Conservation (phyloP, 2,888 invertebrate genomes). For the Plagodis pulveraria region DNA sequence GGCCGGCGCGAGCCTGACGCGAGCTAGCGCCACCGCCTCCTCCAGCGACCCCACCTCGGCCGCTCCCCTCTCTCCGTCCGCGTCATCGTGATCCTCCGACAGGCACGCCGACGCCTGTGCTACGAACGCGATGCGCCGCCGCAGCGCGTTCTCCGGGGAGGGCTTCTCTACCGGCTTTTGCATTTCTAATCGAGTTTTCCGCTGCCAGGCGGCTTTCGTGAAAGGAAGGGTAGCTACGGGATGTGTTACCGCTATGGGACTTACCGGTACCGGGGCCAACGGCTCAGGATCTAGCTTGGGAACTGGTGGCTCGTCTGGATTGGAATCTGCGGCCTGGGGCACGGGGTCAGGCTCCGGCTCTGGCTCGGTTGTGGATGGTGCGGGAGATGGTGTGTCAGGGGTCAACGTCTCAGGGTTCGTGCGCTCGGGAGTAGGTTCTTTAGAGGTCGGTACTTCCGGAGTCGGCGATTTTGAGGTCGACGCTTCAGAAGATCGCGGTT, state of each 20-base stretch:
- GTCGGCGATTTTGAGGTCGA: slow-evolving; percentile 16
- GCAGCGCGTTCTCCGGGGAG: slow-evolving; percentile 72
- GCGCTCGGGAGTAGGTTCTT: slow-evolving; percentile 23
- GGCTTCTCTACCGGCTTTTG: slow-evolving; percentile 76
- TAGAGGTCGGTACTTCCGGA: slow-evolving; percentile 25
- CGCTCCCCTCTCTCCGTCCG: slow-evolving; percentile 68
- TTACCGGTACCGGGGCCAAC: slow-evolving; percentile 51
- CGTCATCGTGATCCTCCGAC: slow-evolving; percentile 81
- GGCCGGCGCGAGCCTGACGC: slow-evolving; percentile 73
- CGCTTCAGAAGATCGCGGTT: slow-evolving; percentile 10
- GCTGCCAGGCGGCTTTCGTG: slow-evolving; percentile 82
- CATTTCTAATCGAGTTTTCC: slow-evolving; percentile 68
- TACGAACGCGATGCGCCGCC: slow-evolving; percentile 82
- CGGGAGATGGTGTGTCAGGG: slow-evolving; percentile 28
- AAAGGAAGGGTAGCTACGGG: slow-evolving; percentile 82
- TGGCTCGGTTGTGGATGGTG: slow-evolving; percentile 15
- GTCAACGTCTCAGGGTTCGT: slow-evolving; percentile 33
- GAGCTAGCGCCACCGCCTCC: slow-evolving; percentile 80
- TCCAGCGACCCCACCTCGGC: slow-evolving; percentile 79
- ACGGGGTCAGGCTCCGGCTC: slow-evolving; percentile 9
- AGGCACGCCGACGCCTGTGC: slow-evolving; percentile 79
- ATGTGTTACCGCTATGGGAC: slow-evolving; percentile 75
- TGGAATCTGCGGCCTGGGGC: slow-evolving; percentile 1
- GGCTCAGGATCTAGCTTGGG: slow-evolving; percentile 36
- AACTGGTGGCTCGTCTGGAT: slow-evolving; percentile 15